phyloP scores from a whole-genome alignment of 1,140 invertebrate genomes.

The Goniozus legneri region DNA sequence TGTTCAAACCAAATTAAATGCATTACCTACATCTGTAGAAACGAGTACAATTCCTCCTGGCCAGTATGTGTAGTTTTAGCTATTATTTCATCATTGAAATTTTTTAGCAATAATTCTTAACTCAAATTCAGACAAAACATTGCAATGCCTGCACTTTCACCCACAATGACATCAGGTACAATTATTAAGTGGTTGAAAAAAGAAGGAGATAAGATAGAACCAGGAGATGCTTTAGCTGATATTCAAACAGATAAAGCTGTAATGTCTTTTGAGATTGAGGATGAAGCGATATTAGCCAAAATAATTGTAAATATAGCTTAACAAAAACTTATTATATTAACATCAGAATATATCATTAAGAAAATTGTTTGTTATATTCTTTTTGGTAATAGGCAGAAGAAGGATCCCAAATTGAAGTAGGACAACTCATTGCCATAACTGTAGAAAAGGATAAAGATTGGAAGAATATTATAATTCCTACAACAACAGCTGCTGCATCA shows the following conservation, averaged over 20 bases:
- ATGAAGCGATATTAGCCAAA: constrained; percentile 95
- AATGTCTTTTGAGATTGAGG: constrained; percentile 99
- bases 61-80: constrained; percentile 31
- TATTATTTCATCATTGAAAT: background rate
- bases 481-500: constrained; percentile 42
- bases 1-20: constrained; percentile 3
- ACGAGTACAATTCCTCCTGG: constrained; percentile 29
- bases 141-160: constrained; percentile 87
- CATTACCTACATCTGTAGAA: background rate
- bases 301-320: constrained; percentile 57
- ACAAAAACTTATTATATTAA: constrained; percentile 6
- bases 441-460: constrained; percentile 66
- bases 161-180: constrained; percentile 97
- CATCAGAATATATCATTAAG: background rate
- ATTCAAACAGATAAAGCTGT: constrained; percentile 99
- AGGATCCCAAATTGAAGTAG: constrained; percentile 78
- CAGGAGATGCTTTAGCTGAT: constrained; percentile 90
- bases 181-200: constrained; percentile 98
- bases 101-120: constrained; percentile 1
- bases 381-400: constrained; percentile 61
- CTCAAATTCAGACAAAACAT: constrained; percentile 37
- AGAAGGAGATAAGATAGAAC: constrained; percentile 77
- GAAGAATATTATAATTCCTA: constrained; percentile 43
- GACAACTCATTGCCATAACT: constrained; percentile 82
- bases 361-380: background rate